Base-by-base conservation (phyloP, 2,888 invertebrate species). In the Heliconius aoede region DNA sequence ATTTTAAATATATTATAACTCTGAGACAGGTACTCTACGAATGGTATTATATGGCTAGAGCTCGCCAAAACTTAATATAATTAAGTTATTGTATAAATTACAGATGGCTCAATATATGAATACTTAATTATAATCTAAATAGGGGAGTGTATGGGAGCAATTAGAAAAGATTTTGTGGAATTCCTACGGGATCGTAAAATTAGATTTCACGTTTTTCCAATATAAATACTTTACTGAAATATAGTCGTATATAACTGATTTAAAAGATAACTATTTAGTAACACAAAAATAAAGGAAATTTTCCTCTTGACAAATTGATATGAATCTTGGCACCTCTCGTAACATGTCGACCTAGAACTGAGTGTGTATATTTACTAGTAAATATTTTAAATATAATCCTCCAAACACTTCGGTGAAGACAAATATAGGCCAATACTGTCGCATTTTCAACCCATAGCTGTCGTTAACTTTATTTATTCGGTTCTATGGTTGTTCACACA, bases 281-380 rank as follows among this genome's bases (percentile, higher is more conserved):
- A 21, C 24, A 58, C 28, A 26, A 58, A 61, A 28, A 61, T 61
- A 61, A 61, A 28, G 28, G 18, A 61, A 61, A 28, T 61, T 61
- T 28, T 61, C 61, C 61, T 7, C 61, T 28, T 61, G 61, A 28
- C 61, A 24, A 67, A 26, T 67, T 67, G 24, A 40, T 26, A 67
- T 24, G 65, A 67, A 24, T 40, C 40, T 67, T 67, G 65, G 65
- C 65, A 67, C 24, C 65, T 40, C 40, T 67, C 26, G 40, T 32
- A 67, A 67, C n/a, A 40, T 8, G 24, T 40, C 40, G 36, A 40
- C 40, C 40, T 26, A 18, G 61, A 67, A 40, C 40, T 7, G 32
- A 67, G 26, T 40, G 36, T 67, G 61, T 18, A 18, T 65, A 26
- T 67, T 26, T 67, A 26, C 40, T 24, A 67, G 24, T 40, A 40